These are phyloP conservation scores for Neuroscelio doddi DNA, from an alignment of 2,888 invertebrate species.

Conservation along the genomic window DNA sequence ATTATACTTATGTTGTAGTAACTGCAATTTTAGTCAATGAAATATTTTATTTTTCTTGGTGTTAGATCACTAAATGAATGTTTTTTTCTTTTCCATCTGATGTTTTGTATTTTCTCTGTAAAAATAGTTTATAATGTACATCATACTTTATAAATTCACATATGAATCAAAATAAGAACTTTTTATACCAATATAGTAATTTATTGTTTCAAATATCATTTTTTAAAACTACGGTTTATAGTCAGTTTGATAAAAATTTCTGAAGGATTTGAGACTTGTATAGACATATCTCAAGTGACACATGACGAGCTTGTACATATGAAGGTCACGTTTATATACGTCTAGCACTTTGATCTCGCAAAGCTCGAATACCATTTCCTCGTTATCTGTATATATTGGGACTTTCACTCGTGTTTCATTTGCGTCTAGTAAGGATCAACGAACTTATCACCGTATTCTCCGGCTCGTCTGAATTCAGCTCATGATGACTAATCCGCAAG, in stretches of 20 bases:
- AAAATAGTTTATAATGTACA: no score
- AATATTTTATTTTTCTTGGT: no score
- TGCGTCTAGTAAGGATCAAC: conserved; percentile 13
- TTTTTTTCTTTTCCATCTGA: no score
- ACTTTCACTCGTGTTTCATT: conserved; percentile 20
- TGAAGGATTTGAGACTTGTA: background rate
- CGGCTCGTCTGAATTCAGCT: conserved; percentile 12
- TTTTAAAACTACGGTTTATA: background rate
- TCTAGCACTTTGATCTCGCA: conserved; percentile 30
- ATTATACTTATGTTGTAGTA: no score
- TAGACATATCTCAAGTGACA: background rate
- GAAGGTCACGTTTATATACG: conserved; percentile 31
- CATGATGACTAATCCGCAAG: conserved; percentile 27
- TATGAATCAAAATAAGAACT: no score
- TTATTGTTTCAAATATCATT: background rate
- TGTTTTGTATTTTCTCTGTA: no score
- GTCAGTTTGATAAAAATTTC: background rate
- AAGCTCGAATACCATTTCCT: conserved; percentile 35
- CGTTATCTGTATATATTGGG: conserved; percentile 8
- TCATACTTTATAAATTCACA: no score
- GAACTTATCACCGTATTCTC: conserved; percentile 20
- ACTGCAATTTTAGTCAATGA: no score
- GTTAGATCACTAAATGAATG: no score
- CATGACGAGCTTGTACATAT: conserved; percentile 1
- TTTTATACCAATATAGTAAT: background rate